Evolutionary conservation across 2,797 vertebrate species (phyloP), one percentile per base, ranked within the genome.

Genomic region (Malurus leucopterus): DNA sequence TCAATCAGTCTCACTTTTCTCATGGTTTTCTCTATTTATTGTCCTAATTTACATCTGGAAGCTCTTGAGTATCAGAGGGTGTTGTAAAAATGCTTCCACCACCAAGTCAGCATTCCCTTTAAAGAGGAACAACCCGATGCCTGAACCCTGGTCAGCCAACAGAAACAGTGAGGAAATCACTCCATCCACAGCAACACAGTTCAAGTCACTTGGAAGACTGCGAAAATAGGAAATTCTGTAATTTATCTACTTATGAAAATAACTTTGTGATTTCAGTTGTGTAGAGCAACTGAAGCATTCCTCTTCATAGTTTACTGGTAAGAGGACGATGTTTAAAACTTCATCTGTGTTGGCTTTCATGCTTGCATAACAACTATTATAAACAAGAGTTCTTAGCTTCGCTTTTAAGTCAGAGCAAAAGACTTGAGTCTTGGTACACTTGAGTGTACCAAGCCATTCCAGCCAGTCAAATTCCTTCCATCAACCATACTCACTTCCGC

Each of bases 171-270:
- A 22, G 15, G 41, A 91, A 91, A 62, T 44, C 49, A 73, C 26
- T 49, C 62, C 41, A 63, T 76, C 21, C 53, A 47, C 26, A 80
- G 57, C 23, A 91, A 71, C 9, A 72, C 1, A 8, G 36, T 9
- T 84, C 49, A 80, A 84, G n/a, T 36, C 1, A 82, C 58, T 69
- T 75, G 57, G n/a, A 84, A 73, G 54, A 70, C 12, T n/a, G 14
- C 41, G 11, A 74, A 93, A 86, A 63, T 12, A 51, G n/a, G 44
- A 83, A 87, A 71, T 70, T 58, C 32, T 77, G 38, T 44, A 44
- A 59, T 88, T 70, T 88, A 73, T 26, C 58, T 67, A 32, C 22
- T 76, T 84, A 38, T 46, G 44, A 83, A 91, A 79, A 75, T 22
- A 65, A 44, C 40, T 10, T 21, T 53, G 8, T 36, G n/a, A 61